A percentile compares a stretch with the other conserved stretches of the same genome.
phyloP scores from a whole-genome alignment of 2,888 invertebrate genomes.

The Catocala nupta region DNA sequence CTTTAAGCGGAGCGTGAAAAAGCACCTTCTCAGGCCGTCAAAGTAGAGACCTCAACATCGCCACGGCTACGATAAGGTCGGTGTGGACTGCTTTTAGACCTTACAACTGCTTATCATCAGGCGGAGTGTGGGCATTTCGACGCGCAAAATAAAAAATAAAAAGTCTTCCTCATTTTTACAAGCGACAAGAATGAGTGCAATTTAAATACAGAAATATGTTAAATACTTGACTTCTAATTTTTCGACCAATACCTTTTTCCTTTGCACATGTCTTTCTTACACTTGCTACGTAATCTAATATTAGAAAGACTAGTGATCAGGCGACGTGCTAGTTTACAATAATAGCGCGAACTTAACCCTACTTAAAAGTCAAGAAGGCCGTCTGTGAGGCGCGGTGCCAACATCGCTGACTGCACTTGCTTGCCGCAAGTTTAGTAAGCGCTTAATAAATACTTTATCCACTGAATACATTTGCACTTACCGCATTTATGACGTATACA shows the following conservation, averaged over 20 bases:
- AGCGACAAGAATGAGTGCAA: too few relatives aligned
- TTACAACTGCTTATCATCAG: too few relatives aligned
- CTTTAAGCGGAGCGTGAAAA: too few relatives aligned
- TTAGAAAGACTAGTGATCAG: background rate
- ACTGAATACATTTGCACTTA: too few relatives aligned
- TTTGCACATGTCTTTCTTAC: background rate
- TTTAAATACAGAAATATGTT: background rate
- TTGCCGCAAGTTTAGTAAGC: constrained; percentile 22
- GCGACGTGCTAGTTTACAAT: constrained; percentile 17
- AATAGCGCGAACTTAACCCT: constrained; percentile 41
- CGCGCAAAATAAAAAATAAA: too few relatives aligned
- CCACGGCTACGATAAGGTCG: too few relatives aligned
- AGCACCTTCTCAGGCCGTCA: too few relatives aligned
- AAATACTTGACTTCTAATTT: background rate
- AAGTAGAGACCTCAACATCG: too few relatives aligned
- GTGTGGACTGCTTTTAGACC: too few relatives aligned
- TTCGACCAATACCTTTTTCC: background rate
- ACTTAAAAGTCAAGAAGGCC: constrained; percentile 47
- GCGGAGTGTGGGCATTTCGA: too few relatives aligned
- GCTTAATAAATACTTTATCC: constrained; percentile 23
- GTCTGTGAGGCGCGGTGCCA: constrained; percentile 32
- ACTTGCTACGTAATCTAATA: background rate
- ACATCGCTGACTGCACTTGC: constrained; percentile 40
- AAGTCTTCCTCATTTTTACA: too few relatives aligned
- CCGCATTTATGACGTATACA: background rate